A percentile compares a stretch with the other conserved stretches of the same genome.
These are phyloP conservation scores for Rhorus exstirpatorius DNA, from an alignment of 2,888 invertebrate genomes.

Conservation along the genomic window DNA sequence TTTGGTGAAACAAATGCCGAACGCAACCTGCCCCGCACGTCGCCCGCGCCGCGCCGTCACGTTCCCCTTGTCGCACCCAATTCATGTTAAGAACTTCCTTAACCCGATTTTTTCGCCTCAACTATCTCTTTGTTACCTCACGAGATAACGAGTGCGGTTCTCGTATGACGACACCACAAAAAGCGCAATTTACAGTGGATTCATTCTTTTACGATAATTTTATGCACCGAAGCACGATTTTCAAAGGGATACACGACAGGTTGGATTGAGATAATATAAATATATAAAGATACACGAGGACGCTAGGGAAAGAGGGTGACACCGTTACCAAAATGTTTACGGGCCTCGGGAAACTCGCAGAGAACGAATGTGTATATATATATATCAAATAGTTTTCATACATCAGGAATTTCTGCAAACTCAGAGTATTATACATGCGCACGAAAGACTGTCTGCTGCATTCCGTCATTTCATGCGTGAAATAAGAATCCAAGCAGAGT, in stretches of 20 bases:
- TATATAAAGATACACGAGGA: neutral
- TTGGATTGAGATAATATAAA: conserved; percentile 17
- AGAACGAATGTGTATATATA: neutral
- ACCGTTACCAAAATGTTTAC: conserved; percentile 4
- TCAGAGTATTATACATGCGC: neutral
- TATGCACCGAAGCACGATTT: conserved; percentile 55
- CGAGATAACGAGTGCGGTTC: conserved; percentile 46
- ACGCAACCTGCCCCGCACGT: too few species aligned
- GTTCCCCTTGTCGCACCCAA: too few species aligned
- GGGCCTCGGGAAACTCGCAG: conserved; percentile 1
- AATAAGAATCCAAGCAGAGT: conserved; percentile 53
- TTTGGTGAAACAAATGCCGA: too few species aligned
- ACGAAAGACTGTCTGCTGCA: neutral
- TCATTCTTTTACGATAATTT: conserved; percentile 58
- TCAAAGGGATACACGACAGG: conserved; percentile 39
- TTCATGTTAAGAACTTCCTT: too few species aligned
- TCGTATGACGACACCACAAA: conserved; percentile 22
- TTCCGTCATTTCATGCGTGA: conserved; percentile 46
- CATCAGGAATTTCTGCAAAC: conserved; percentile 7
- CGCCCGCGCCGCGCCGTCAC: too few species aligned
- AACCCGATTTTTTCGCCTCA: neutral
- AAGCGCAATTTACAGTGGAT: conserved; percentile 22
- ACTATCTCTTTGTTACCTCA: conserved; percentile 44
- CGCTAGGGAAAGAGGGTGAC: conserved; percentile 23
- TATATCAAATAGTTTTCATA: conserved; percentile 18